Percentiles rank a stretch among this genome's conserved stretches.
These are phyloP conservation scores for Anhinga anhinga DNA, from an alignment of 2,113 vertebrate genomes.

Conservation along the genomic window DNA sequence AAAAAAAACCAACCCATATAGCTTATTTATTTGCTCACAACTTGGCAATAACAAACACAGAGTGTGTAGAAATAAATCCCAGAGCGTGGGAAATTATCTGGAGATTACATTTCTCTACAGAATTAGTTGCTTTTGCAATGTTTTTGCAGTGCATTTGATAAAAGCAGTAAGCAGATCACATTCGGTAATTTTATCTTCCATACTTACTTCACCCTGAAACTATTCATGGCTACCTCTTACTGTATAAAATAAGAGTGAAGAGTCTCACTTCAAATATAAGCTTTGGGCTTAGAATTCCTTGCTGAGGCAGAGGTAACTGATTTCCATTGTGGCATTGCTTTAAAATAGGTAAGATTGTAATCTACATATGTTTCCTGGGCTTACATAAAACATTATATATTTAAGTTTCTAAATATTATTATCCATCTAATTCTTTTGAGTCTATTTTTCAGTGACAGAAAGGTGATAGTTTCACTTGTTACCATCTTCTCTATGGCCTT, in stretches of 20 bases:
- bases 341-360: conserved; percentile 30
- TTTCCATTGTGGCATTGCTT: not conserved
- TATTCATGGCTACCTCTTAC: not conserved
- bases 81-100: not conserved
- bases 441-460: not conserved
- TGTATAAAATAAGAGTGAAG: conserved; percentile 19
- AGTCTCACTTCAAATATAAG: conserved; percentile 24
- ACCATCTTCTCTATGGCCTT: not conserved
- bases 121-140: not conserved
- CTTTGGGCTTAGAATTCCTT: not conserved
- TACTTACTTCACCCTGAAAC: not conserved
- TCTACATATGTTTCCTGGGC: conserved; percentile 21
- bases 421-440: not conserved
- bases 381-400: not conserved
- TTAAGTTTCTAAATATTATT: conserved; percentile 39
- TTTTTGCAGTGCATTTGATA: not conserved
- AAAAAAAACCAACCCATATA: not conserved
- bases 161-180: not conserved
- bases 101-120: not conserved
- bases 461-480: not conserved
- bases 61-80: not conserved
- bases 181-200: not conserved
- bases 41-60: not conserved
- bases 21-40: not conserved
- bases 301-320: conserved; percentile 30